phyloP scores from a whole-genome alignment of 2,888 invertebrate genomes.

The Volucella bombylans region DNA sequence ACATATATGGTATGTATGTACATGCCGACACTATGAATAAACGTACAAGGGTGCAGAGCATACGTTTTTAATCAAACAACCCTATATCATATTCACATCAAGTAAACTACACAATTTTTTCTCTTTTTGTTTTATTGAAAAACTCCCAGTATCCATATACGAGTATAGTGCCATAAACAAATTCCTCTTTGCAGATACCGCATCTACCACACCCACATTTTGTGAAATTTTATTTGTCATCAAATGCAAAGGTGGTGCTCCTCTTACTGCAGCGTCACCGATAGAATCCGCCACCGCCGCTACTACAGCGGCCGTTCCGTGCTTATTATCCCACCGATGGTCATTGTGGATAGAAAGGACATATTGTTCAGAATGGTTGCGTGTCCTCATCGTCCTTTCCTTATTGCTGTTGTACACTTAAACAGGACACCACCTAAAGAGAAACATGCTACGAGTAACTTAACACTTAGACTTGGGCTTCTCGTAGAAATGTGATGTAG shows the following conservation, averaged over 20 bases:
- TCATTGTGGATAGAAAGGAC: conserved; percentile 54
- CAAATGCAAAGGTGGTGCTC: conserved; percentile 61
- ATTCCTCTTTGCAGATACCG: conserved; percentile 60
- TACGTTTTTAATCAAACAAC: background rate
- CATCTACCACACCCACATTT: conserved; percentile 69
- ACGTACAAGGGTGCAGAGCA: no score
- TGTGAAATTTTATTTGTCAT: conserved; percentile 64
- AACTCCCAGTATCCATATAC: conserved; percentile 6
- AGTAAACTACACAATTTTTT: conserved; percentile 14
- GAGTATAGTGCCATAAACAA: conserved; percentile 33
- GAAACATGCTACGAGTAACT: conserved; percentile 67
- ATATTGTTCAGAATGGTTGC: conserved; percentile 67
- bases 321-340: conserved; percentile 33
- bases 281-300: conserved; percentile 6
- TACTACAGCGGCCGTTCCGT: conserved; percentile 16
- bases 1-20: no score
- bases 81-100: background rate
- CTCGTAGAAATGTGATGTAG: conserved; percentile 2
- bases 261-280: conserved; percentile 33
- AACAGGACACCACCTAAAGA: conserved; percentile 28
- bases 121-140: conserved; percentile 40
- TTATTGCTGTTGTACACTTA: background rate
- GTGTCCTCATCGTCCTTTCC: conserved; percentile 35
- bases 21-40: no score
- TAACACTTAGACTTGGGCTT: conserved; percentile 63